Evolutionary conservation across 2,888 invertebrate species (phyloP).

Genomic region (Phrixothrix hirtus): DNA sequence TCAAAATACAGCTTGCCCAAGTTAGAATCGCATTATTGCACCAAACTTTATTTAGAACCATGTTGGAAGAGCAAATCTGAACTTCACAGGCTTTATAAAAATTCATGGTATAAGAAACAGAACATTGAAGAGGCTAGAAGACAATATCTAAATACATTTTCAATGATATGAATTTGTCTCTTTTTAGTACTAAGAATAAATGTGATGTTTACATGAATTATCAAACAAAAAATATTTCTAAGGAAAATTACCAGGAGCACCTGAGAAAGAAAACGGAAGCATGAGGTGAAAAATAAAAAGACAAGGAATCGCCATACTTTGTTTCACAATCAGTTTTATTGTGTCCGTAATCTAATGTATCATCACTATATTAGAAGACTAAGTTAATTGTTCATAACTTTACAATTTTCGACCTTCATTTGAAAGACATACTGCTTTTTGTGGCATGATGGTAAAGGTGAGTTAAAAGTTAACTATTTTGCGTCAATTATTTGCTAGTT

Average conservation of each 20-base stretch:
- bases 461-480: neutral
- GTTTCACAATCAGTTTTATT: neutral
- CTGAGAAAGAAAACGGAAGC: neutral
- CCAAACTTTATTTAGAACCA: neutral
- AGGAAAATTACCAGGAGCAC: too few relatives aligned
- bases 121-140: neutral
- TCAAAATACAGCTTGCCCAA: neutral
- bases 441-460: neutral
- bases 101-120: neutral
- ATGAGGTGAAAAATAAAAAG: neutral
- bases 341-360: neutral
- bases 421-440: neutral
- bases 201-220: too few relatives aligned
- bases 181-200: too few relatives aligned
- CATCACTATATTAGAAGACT: neutral
- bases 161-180: neutral
- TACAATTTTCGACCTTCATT: neutral
- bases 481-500: neutral
- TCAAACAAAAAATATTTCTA: too few relatives aligned
- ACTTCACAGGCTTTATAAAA: neutral
- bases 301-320: neutral
- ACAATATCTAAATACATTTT: neutral
- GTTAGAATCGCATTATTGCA: neutral
- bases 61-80: neutral
- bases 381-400: too few relatives aligned